These are phyloP conservation scores for Dasyornis broadbenti DNA, from an alignment of 2,113 vertebrate species.

Conservation along the genomic window DNA sequence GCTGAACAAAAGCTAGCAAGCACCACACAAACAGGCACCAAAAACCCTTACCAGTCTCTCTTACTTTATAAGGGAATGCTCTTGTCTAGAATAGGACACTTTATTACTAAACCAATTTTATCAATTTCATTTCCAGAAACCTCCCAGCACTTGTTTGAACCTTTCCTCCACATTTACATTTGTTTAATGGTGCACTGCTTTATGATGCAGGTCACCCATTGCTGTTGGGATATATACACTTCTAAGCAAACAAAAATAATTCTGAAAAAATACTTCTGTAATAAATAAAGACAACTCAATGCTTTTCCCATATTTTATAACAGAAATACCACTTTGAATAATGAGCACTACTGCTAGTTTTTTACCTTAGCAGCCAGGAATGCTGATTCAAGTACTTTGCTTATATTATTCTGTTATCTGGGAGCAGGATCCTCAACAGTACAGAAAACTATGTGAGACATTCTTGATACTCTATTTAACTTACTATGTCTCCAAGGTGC, in stretches of 20 bases:
- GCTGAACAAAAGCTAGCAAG: background rate
- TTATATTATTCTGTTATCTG: conserved; percentile 28
- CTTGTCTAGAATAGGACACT: background rate
- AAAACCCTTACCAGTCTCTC: background rate
- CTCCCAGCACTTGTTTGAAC: background rate
- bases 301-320: background rate
- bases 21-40: background rate
- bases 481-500: conserved; percentile 2
- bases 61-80: background rate
- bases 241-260: background rate
- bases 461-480: conserved; percentile 40
- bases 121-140: background rate
- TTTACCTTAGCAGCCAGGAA: background rate
- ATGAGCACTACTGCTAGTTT: background rate
- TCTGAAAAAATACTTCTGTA: background rate
- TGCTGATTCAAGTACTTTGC: background rate
- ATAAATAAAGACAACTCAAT: background rate
- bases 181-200: background rate
- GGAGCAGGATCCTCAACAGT: background rate
- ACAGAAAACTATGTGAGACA: conserved; percentile 32
- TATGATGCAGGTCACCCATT: background rate
- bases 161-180: background rate
- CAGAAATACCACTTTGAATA: background rate
- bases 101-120: background rate
- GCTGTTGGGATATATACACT: background rate